Percentiles rank a stretch among this genome's conserved stretches.
Conservation (phyloP, 2,113 vertebrate species). For the Nannospalax galili region DNA sequence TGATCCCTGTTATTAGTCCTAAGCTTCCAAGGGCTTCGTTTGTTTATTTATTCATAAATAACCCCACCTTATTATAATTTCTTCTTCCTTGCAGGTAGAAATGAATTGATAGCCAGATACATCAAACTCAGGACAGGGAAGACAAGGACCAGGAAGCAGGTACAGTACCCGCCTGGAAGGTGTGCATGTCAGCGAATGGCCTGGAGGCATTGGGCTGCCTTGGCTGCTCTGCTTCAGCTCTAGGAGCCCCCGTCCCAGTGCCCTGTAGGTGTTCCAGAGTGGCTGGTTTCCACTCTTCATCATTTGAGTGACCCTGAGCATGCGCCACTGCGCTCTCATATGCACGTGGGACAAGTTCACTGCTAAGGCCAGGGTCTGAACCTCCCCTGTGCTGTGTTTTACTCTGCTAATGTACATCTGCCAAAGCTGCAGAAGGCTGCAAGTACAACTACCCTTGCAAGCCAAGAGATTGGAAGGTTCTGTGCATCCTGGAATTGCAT, state of each 20-base stretch:
- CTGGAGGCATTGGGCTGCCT: conserved; percentile 83
- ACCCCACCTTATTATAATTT: conserved; percentile 79
- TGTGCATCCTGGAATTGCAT: conserved; percentile 65
- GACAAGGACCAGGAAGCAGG: conserved; percentile 99
- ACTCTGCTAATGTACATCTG: conserved; percentile 38
- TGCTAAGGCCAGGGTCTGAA: conserved; percentile 23
- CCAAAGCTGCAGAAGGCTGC: neutral
- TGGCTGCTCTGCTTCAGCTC: conserved; percentile 87
- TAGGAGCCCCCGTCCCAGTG: conserved; percentile 80
- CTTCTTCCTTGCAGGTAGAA: conserved; percentile 94
- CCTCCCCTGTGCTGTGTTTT: conserved; percentile 6
- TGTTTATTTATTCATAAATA: neutral
- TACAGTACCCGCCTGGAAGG: conserved; percentile 86
- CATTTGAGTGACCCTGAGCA: conserved; percentile 75
- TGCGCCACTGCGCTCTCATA: conserved; percentile 53
- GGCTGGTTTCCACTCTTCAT: conserved; percentile 73
- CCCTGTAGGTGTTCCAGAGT: conserved; percentile 72
- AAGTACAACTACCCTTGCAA: conserved; percentile 48
- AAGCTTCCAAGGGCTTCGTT: neutral
- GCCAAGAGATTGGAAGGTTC: conserved; percentile 49
- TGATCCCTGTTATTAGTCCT: neutral
- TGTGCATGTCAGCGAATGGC: conserved; percentile 85
- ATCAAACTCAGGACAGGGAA: conserved; percentile 99
- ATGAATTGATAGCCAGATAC: conserved; percentile 99
- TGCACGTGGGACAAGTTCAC: conserved; percentile 39